phyloP scores from a whole-genome alignment of 2,888 invertebrate species.

The Drosophila flavopinicola region DNA sequence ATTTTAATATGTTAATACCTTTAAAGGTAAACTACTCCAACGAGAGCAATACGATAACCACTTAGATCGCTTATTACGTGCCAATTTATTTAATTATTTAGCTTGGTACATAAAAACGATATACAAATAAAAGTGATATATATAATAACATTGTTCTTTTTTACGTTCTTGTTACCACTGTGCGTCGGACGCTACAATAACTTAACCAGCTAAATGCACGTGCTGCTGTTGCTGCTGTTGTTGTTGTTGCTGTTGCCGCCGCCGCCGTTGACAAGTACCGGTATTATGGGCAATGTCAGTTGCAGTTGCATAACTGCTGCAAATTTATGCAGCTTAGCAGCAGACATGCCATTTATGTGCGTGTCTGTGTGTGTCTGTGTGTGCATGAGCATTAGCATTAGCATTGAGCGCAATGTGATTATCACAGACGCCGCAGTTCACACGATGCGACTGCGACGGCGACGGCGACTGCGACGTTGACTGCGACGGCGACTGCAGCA shows the following conservation, averaged over 20 bases:
- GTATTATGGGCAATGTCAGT: constrained; percentile 69
- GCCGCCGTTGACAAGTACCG: constrained; percentile 67
- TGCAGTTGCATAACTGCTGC: constrained; percentile 67
- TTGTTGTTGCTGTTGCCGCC: constrained; percentile 1
- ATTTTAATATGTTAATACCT: no score
- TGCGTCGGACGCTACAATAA: constrained; percentile 62
- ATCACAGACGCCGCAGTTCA: constrained; percentile 49
- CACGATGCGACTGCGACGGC: constrained; percentile 26
- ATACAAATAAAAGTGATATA: no score
- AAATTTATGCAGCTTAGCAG: constrained; percentile 68
- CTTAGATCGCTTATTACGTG: no score
- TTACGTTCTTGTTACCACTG: constrained; percentile 37
- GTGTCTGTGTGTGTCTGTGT: not conserved
- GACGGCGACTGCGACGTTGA: no score
- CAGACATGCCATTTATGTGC: constrained; percentile 1
- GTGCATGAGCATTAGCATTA: constrained; percentile 24
- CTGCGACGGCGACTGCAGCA: constrained; percentile 1
- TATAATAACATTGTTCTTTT: no score
- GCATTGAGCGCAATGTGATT: constrained; percentile 52
- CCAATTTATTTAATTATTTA: no score
- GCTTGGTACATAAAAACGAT: no score
- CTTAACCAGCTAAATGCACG: constrained; percentile 69
- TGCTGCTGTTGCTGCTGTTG: constrained; percentile 48
- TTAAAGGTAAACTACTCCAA: no score
- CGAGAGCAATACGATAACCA: no score